phyloP scores from a whole-genome alignment of 2,888 invertebrate genomes.

The Hermaeophaga mercurialis region DNA sequence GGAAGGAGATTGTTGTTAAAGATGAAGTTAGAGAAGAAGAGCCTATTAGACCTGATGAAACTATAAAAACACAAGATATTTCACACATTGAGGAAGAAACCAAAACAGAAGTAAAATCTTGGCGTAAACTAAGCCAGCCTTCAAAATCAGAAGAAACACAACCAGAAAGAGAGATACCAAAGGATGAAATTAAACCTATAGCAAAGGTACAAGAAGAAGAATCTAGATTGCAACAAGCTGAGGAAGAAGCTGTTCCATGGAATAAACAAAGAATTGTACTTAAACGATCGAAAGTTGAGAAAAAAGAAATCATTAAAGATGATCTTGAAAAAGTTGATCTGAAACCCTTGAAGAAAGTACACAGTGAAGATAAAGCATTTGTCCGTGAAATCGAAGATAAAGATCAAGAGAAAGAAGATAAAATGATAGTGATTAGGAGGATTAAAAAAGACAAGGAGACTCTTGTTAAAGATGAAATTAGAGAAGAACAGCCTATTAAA shows the following conservation, averaged over 20 bases:
- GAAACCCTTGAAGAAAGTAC: conserved; percentile 32
- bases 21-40: conserved; percentile 61
- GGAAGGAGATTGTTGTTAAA: conserved; percentile 60
- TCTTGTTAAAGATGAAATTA: conserved; percentile 7
- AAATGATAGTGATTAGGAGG: conserved; percentile 57
- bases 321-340: conserved; percentile 38
- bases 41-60: background rate
- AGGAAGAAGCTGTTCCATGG: conserved; percentile 58
- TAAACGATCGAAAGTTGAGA: conserved; percentile 55
- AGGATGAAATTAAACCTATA: conserved; percentile 37
- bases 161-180: conserved; percentile 43
- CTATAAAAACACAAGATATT: background rate
- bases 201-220: conserved; percentile 19
- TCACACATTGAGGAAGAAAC: background rate
- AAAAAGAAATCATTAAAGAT: conserved; percentile 52
- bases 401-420: conserved; percentile 23
- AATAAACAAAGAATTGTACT: conserved; percentile 66
- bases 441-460: background rate
- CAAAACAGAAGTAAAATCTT: conserved; percentile 15
- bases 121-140: conserved; percentile 20
- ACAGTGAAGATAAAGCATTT: conserved; percentile 28
- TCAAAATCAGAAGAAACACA: conserved; percentile 37
- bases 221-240: conserved; percentile 23
- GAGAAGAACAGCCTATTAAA: conserved; percentile 27
- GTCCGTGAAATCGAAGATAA: conserved; percentile 40